phyloP scores from a whole-genome alignment of 2,113 vertebrate species.

The Ammodytes dubius region DNA sequence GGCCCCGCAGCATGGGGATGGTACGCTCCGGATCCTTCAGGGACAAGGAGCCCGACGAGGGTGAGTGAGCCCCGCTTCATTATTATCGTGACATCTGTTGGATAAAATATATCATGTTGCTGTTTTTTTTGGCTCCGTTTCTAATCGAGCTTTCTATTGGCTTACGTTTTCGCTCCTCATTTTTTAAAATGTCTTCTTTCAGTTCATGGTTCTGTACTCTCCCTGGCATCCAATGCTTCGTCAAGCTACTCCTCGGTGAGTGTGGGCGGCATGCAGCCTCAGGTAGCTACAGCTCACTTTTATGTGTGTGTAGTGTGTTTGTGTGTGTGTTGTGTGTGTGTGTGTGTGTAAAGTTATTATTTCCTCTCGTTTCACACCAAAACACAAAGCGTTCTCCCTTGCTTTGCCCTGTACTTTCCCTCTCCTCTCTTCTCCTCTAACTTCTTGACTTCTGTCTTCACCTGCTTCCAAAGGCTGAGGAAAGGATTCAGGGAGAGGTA shows the following conservation, averaged over 20 bases:
- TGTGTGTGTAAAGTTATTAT: constrained; percentile 14
- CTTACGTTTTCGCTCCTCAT: constrained; percentile 39
- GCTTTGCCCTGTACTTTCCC: constrained; percentile 1
- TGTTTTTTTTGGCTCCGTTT: neutral
- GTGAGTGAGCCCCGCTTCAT: constrained; percentile 78
- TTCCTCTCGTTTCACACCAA: constrained; percentile 33
- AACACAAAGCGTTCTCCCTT: constrained; percentile 12
- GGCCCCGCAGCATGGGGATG: constrained; percentile 95
- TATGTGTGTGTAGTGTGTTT: constrained; percentile 2
- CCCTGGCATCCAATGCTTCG: constrained; percentile 94
- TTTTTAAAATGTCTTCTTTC: constrained; percentile 58
- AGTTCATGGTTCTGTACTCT: constrained; percentile 97
- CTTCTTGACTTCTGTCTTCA: constrained; percentile 79
- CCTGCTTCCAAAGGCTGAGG: constrained; percentile 91
- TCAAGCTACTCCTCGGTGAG: constrained; percentile 97
- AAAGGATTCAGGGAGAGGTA: constrained; percentile 98
- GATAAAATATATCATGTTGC: too few relatives aligned
- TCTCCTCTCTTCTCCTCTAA: constrained; percentile 71
- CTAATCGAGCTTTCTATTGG: neutral
- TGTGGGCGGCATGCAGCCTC: constrained; percentile 64
- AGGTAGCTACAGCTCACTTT: constrained; percentile 63
- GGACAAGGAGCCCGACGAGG: constrained; percentile 94
- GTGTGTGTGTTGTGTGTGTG: constrained; percentile 20
- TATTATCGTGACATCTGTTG: neutral
- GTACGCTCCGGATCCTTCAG: constrained; percentile 95